These are phyloP conservation scores for honey bee (Apis mellifera) DNA, from an alignment of 1,140 invertebrate species.

Conservation along the genomic window DNA sequence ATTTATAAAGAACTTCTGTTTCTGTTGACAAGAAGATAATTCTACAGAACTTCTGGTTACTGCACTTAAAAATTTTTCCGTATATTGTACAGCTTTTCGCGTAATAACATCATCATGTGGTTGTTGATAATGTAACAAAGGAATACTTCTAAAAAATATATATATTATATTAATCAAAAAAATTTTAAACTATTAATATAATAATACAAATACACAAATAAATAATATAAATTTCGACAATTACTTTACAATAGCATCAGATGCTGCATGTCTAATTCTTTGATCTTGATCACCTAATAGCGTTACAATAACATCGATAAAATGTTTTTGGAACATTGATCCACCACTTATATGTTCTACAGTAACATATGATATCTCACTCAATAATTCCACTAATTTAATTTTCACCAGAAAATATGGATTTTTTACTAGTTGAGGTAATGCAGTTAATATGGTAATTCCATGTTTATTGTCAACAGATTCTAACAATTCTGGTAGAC, in stretches of 20 bases:
- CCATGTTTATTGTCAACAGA: conserved; percentile 82
- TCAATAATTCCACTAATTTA: conserved; percentile 85
- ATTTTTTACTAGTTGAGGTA: conserved; percentile 86
- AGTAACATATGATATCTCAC: conserved; percentile 83
- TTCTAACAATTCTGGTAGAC: conserved; percentile 84
- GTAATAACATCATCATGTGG: conserved; percentile 79
- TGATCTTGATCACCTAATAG: conserved; percentile 89
- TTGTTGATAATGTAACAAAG: conserved; percentile 77
- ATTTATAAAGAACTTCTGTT: conserved; percentile 70
- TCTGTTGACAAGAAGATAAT: conserved; percentile 56
- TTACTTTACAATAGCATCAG: conserved; percentile 87
- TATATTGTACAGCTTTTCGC: conserved; percentile 75
- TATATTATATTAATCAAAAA: not conserved
- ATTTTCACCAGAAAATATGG: conserved; percentile 95
- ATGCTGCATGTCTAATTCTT: conserved; percentile 88
- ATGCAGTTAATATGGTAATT: conserved; percentile 83
- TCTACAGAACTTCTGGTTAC: conserved; percentile 60
- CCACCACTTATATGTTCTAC: conserved; percentile 80
- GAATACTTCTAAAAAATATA: conserved; percentile 80
- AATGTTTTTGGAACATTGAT: conserved; percentile 83
- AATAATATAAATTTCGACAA: not conserved
- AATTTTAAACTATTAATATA: not conserved
- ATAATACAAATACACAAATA: not conserved
- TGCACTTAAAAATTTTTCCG: conserved; percentile 73
- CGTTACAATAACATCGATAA: conserved; percentile 84